Evolutionary conservation across 1,140 invertebrate species (phyloP), one percentile per base, ranked within the genome.

Genomic region (Drosophila serrata): DNA sequence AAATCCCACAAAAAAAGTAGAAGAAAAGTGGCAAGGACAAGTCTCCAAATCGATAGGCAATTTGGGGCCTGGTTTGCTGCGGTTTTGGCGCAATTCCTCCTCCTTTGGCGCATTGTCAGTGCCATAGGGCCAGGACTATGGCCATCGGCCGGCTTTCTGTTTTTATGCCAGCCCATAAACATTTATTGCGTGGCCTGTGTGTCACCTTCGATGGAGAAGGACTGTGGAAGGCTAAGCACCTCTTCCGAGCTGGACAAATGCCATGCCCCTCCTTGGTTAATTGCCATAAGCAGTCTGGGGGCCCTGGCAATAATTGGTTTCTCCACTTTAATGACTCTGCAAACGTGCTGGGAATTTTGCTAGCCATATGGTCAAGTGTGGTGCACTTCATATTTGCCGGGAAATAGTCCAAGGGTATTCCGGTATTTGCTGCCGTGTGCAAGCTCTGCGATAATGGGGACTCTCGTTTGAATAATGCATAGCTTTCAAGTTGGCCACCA

Each of bases 1-100:
- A 53, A 60, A 29, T 51, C 24, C 45, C 42, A 33, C 4, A 40
- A 51, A 56, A 19, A 22, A 17, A 27, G 15, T 11, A n/a, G n/a
- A 12, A 37, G 9, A 11, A 37, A 37, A 22, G 45, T 29, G 61
- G 22, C 64, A n/a, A 72, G 49, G 56, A 46, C 45, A 74, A 61
- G 62, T 74, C 40, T 39, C 39, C 63, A 45, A 77, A 70, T 69
- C 64, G 64, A 77, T 70, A 77, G 27, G 57, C 53, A 53, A 76
- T 58, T 58, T 58, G 33, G 9, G 57, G 45, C 39, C 37, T 55
- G 17, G n/a, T 42, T 78, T 55, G 37, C 51, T 24, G 42, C 51
- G 15, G 19, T 43, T 43, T 59, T 63, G 63, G 13, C 51, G 31
- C 46, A 65, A 48, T 46, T 43, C 17, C 56, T 63, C n/a, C 17